phyloP scores from a whole-genome alignment of 2,797 vertebrate genomes.

The Pygocentrus nattereri region DNA sequence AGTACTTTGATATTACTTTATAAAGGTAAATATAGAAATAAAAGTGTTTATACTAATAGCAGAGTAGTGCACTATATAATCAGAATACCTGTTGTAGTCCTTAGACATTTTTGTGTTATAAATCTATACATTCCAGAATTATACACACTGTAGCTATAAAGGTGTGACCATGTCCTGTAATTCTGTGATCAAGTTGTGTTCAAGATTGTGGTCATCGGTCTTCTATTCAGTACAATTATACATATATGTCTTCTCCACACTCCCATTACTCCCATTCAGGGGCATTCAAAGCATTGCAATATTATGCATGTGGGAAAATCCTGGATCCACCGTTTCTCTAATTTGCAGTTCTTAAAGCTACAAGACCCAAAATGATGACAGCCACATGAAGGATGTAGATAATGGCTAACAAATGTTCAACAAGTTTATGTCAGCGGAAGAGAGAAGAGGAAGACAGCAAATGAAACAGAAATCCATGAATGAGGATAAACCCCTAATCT shows the following conservation, averaged over 20 bases:
- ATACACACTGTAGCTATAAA: no score
- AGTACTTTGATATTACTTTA: neutral
- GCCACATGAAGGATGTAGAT: conserved; percentile 3
- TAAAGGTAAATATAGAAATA: neutral
- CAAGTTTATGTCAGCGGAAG: conserved; percentile 2
- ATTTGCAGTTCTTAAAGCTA: neutral
- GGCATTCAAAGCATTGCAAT: neutral
- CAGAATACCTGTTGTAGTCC: no score
- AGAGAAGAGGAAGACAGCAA: conserved; percentile 11
- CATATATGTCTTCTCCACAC: neutral
- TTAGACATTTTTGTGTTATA: no score
- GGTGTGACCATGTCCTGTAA: no score
- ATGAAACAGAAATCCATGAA: neutral
- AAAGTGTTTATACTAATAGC: neutral
- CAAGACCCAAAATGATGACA: conserved; percentile 3
- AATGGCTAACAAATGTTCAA: conserved; percentile 1
- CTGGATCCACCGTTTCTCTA: neutral
- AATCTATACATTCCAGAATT: no score
- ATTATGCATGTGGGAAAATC: neutral
- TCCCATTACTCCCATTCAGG: neutral
- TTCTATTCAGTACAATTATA: neutral
- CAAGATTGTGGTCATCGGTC: neutral
- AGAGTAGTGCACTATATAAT: neutral
- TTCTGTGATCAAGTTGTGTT: neutral
- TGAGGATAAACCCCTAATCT: conserved; percentile 27